Evolutionary conservation across 2,888 invertebrate genomes (phyloP).

Genomic region (Cataglyphis cursor): DNA sequence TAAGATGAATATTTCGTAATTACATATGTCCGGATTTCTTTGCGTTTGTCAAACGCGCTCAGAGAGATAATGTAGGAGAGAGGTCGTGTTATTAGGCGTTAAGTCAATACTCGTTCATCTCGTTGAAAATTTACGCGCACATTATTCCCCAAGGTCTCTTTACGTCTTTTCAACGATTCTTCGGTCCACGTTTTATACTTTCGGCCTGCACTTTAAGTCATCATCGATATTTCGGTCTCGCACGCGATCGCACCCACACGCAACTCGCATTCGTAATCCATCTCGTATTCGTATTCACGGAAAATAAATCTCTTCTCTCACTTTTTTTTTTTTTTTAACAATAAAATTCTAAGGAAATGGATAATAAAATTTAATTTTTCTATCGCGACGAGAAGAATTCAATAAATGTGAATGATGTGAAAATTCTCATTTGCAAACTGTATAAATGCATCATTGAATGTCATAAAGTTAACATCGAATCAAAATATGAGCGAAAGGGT

Average conservation of each 20-base stretch:
- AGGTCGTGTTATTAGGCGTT: background rate
- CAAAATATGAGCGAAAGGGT: background rate
- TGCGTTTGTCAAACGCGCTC: background rate
- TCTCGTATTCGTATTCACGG: background rate
- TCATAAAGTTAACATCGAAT: background rate
- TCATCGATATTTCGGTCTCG: slow-evolving; percentile 46
- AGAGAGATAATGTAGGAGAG: background rate
- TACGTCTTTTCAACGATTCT: background rate
- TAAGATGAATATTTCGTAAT: slow-evolving; percentile 25
- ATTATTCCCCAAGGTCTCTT: background rate
- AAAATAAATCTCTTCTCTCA: background rate
- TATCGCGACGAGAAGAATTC: background rate
- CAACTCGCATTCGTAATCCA: background rate
- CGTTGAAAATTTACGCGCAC: background rate
- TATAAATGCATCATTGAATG: background rate
- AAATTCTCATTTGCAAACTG: background rate
- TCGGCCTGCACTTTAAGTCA: background rate
- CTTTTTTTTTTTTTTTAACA: background rate
- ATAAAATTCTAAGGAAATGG: background rate
- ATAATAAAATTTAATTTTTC: background rate
- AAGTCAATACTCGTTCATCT: background rate
- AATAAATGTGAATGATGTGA: background rate
- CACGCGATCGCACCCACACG: background rate
- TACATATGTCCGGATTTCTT: background rate
- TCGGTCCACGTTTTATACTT: background rate